phyloP scores from a whole-genome alignment of 1,140 invertebrate species.

The Trichonephila clavipes region DNA sequence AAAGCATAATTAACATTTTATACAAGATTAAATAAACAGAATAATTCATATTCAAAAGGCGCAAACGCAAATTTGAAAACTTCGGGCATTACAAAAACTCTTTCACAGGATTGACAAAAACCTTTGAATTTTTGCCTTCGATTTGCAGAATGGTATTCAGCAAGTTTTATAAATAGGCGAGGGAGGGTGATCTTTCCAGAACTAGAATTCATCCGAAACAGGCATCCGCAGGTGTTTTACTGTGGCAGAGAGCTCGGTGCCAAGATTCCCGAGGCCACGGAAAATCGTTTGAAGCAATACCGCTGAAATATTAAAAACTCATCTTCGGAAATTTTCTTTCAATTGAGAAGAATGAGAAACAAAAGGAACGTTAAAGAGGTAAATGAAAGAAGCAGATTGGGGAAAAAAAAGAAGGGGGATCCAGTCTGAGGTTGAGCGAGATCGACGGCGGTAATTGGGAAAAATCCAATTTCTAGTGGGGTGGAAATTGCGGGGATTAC shows the following conservation, averaged over 20 bases:
- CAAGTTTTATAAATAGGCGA: neutral
- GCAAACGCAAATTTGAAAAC: too few relatives aligned
- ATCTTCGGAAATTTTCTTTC: neutral
- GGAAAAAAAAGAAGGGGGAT: neutral
- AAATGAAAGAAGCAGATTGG: neutral
- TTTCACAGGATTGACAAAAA: too few relatives aligned
- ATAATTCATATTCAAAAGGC: too few relatives aligned
- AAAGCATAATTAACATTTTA: too few relatives aligned
- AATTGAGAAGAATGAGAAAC: neutral
- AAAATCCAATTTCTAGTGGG: conserved; percentile 48
- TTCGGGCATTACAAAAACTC: too few relatives aligned
- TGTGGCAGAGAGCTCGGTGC: neutral
- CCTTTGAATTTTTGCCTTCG: neutral
- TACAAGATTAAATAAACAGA: too few relatives aligned
- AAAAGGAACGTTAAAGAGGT: neutral
- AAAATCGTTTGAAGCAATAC: neutral
- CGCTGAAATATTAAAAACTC: conserved; percentile 23
- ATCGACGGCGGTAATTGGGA: conserved; percentile 34
- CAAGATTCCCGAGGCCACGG: conserved; percentile 13
- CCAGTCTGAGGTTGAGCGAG: neutral
- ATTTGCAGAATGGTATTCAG: neutral
- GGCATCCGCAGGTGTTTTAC: conserved; percentile 7
- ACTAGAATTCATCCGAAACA: neutral
- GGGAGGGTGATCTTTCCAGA: neutral
- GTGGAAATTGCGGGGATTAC: conserved; percentile 16